Evolutionary conservation across 2,113 vertebrate genomes (phyloP).

Genomic region (Bubo blakistoni): DNA sequence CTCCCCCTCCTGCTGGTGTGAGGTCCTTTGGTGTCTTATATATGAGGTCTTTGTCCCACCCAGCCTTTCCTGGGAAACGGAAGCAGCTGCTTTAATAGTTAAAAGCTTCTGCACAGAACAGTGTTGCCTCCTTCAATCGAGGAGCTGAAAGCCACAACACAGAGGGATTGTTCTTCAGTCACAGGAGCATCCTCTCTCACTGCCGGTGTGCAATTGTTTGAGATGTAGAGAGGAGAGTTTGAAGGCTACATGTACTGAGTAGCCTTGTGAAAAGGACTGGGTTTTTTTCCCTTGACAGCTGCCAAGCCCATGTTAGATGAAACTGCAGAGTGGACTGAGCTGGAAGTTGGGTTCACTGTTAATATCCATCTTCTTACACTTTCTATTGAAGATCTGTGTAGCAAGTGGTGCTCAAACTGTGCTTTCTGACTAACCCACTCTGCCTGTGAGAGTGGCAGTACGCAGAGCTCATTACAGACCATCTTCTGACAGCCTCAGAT

Average conservation of each 20-base stretch:
- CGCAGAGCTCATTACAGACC: neutral
- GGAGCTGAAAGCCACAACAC: constrained; percentile 34
- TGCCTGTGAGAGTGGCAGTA: neutral
- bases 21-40: neutral
- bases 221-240: neutral
- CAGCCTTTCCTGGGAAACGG: neutral
- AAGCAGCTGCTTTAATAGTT: neutral
- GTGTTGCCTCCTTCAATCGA: neutral
- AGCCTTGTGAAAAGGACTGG: neutral
- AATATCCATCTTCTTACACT: neutral
- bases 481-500: neutral
- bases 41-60: constrained; percentile 11
- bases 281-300: neutral
- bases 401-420: constrained; percentile 26
- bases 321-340: neutral
- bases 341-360: constrained; percentile 18
- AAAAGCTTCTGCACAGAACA: constrained; percentile 8
- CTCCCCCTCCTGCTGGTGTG: constrained; percentile 34
- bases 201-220: constrained; percentile 7
- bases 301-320: neutral
- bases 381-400: constrained; percentile 27
- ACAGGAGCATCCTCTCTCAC: neutral
- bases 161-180: neutral
- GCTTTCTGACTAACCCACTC: constrained; percentile 22
- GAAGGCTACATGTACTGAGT: neutral